phyloP scores from a whole-genome alignment of 2,888 invertebrate genomes.

The Abscondita cerata region DNA sequence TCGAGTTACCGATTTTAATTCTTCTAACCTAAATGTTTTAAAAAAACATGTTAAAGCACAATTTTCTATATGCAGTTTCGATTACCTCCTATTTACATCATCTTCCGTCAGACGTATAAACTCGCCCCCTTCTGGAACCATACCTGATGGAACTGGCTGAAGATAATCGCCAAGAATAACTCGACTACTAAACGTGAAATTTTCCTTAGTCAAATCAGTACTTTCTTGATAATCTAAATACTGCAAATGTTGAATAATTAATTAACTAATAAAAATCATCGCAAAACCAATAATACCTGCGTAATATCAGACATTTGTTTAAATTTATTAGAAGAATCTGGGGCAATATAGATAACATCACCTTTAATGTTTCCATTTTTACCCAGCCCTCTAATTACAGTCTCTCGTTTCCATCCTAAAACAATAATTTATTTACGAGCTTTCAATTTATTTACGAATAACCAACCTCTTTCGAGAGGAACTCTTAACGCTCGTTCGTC shows the following conservation, averaged over 20 bases:
- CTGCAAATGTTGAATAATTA: slow-evolving; percentile 61
- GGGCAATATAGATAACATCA: slow-evolving; percentile 89
- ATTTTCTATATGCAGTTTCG: background rate
- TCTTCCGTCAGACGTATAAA: slow-evolving; percentile 79
- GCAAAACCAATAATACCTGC: slow-evolving; percentile 59
- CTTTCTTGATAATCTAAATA: slow-evolving; percentile 71
- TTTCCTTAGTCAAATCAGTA: slow-evolving; percentile 76
- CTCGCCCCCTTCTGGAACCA: slow-evolving; percentile 71
- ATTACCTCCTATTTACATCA: slow-evolving; percentile 78
- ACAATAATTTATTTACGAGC: background rate
- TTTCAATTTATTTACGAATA: no score
- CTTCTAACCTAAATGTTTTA: slow-evolving; percentile 65
- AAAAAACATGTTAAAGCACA: background rate
- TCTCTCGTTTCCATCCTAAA: slow-evolving; percentile 90
- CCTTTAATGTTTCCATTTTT: slow-evolving; percentile 87
- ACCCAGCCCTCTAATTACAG: slow-evolving; percentile 85
- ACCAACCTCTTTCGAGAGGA: slow-evolving; percentile 66
- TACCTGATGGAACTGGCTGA: slow-evolving; percentile 73
- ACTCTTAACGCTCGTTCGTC: slow-evolving; percentile 69
- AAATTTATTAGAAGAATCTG: slow-evolving; percentile 66
- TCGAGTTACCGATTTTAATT: slow-evolving; percentile 69
- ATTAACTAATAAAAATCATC: background rate
- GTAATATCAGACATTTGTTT: slow-evolving; percentile 71
- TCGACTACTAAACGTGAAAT: slow-evolving; percentile 92
- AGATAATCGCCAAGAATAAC: slow-evolving; percentile 90